phyloP scores from a whole-genome alignment of 2,113 vertebrate species.

The Vimba vimba region DNA sequence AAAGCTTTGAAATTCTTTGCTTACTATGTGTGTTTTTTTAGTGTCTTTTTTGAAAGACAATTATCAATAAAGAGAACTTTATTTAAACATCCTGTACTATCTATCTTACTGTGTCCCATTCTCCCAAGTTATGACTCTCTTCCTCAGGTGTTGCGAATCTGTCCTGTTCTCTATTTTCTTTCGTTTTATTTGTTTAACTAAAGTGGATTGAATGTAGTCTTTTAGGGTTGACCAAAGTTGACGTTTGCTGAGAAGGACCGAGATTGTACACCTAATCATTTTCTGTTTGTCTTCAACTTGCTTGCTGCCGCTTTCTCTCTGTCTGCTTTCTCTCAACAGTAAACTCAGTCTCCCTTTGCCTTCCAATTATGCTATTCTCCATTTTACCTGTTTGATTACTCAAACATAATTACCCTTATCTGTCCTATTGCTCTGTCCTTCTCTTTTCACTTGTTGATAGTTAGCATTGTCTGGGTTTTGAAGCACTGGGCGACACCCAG shows the following conservation, averaged over 20 bases:
- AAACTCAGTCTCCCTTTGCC: neutral
- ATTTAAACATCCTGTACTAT: conserved; percentile 67
- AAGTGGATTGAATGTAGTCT: conserved; percentile 28
- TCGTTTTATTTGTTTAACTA: neutral
- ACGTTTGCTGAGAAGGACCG: neutral
- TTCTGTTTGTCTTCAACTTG: conserved; percentile 3
- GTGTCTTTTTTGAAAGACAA: conserved; percentile 67
- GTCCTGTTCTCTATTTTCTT: neutral
- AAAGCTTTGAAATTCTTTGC: conserved; percentile 57
- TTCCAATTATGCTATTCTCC: neutral
- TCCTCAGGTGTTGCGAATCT: conserved; percentile 17
- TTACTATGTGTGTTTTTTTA: conserved; percentile 64
- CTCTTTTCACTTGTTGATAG: neutral
- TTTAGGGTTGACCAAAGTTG: conserved; percentile 28
- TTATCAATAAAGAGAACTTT: conserved; percentile 74
- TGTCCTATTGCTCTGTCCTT: neutral
- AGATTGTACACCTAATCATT: conserved; percentile 10
- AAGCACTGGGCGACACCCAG: neutral
- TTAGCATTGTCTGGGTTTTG: neutral
- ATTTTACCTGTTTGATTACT: neutral
- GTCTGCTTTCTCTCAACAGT: neutral
- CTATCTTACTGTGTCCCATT: conserved; percentile 63
- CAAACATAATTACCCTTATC: neutral
- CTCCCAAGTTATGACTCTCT: neutral
- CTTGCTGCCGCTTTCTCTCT: neutral